Base-by-base conservation (phyloP, 2,113 vertebrate genomes). In the Daphoenositta chrysoptera region DNA sequence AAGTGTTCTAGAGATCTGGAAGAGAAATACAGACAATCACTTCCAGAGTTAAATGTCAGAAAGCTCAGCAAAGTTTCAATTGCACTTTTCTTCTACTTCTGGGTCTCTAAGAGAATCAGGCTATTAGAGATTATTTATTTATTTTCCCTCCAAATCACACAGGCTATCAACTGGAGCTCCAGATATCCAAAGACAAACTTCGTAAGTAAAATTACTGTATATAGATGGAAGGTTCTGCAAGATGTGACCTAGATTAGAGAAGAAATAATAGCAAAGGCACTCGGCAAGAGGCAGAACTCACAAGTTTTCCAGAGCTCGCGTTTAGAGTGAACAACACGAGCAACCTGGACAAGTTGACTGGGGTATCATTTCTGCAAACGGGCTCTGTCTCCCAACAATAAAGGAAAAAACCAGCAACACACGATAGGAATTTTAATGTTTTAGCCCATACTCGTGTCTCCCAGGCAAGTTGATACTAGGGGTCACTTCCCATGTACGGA, bases 401-500 rank as follows among this genome's bases (percentile, higher is more conserved):
- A 94, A 91, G 77, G 13, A 56, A 77, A 70, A 71, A 61, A 3
- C 81, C 81, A 91, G 79, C 83, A 84, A 89, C 72, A 83, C 18
- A 6, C 37, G 40, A 80, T 18, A 73, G 90, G 80, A 96, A 95
- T 95, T 94, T 96, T 95, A 96, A 94, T 97, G 79, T 56, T 90
- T 80, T 71, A 96, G 94, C 47, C 89, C 86, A 95, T 83, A 91
- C 82, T 97, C 88, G 44, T 97, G 89, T 97, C 96, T 98, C 94
- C 71, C 95, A 98, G 93, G 96, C 97, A 97, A 97, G 88, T 13
- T 93, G 93, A 94, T 98, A 96, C 93, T 91, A 97, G 89, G 94
- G 96, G 96, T 98, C 97, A 98, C 98, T 98, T 98, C 97, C 98
- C 98, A 98, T 97, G 98, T 98, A 98, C 81, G 57, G 97, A 97